Evolutionary conservation across 2,113 vertebrate species (phyloP), one percentile per base, ranked within the genome.

Genomic region (Pagrus major): DNA sequence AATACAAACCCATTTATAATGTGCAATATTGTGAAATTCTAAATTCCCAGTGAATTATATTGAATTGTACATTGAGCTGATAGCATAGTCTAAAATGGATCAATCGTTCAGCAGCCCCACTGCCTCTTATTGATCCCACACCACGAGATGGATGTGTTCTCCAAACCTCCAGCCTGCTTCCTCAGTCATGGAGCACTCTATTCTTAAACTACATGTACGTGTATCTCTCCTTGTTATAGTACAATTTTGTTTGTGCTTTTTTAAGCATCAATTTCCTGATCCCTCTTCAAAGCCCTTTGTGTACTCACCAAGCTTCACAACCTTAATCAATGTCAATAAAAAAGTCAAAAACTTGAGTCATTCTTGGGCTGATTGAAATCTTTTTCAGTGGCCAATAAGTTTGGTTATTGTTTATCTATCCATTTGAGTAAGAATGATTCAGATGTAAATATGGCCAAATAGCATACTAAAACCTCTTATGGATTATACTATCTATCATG

Each of bases 91-190:
- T 78, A 55, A 80, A 86, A 86, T 85, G 84, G 92, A 94, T 94
- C 92, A 93, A 91, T 93, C 33, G 47, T 76, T 88, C 79, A 85
- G 83, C 71, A 86, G 80, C 85, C 56, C 29, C 77, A 69, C 82
- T 92, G 85, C 85, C 88, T 89, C 56, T 78, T 92, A 95, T 95
- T 88, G 94, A 94, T 95, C 90, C 77, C 71, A 31, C 74, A 71
- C 55, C 80, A 79, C 23, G 72, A 91, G 93, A 94, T 90, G 86
- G 85, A 92, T 92, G 88, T 81, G 44, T 90, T 91, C 84, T 86
- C 79, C 81, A 79, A 78, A 78, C 79, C 73, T 80, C 37, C 29
- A 56, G 71, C 42, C 15, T 31, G 64, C 58, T 68, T 86, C 77
- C 76, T 84, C 80, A 77, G 64, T 76, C 83, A 82, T 71, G 64